Percentiles rank a stretch among this genome's conserved stretches.
Conservation (phyloP, 2,797 vertebrate genomes). For the Sebastes steindachneri region DNA sequence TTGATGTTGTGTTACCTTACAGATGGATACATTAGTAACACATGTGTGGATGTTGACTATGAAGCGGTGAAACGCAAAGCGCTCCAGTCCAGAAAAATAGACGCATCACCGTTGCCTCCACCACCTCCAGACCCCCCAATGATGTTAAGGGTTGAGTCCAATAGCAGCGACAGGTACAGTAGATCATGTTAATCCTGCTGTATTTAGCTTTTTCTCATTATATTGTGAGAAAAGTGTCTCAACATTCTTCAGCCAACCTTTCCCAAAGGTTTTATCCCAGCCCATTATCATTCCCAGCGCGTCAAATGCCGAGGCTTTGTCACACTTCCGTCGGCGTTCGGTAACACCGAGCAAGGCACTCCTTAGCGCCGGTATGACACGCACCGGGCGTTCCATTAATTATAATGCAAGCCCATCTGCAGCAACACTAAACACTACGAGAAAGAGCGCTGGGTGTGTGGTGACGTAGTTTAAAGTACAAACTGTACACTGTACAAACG, state of each 20-base stretch:
- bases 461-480: too few relatives aligned
- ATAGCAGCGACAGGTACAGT: slow-evolving; percentile 59
- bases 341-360: too few relatives aligned
- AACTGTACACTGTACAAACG: too few relatives aligned
- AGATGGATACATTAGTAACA: slow-evolving; percentile 86
- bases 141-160: slow-evolving; percentile 43
- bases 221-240: background rate
- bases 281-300: too few relatives aligned
- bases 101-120: slow-evolving; percentile 45
- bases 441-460: too few relatives aligned
- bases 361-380: too few relatives aligned
- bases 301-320: too few relatives aligned
- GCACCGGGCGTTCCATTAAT: too few relatives aligned
- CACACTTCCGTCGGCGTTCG: too few relatives aligned
- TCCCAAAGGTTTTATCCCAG: background rate
- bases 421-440: too few relatives aligned
- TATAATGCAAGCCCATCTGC: too few relatives aligned
- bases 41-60: slow-evolving; percentile 82
- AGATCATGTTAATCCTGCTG: background rate
- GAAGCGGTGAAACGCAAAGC: slow-evolving; percentile 79
- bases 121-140: slow-evolving; percentile 69
- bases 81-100: slow-evolving; percentile 26
- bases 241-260: background rate
- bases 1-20: background rate
- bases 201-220: too few relatives aligned